A percentile compares a stretch with the other conserved stretches of the same genome.
These are phyloP conservation scores for Jacana jacana DNA, from an alignment of 2,113 vertebrate species.

Conservation along the genomic window DNA sequence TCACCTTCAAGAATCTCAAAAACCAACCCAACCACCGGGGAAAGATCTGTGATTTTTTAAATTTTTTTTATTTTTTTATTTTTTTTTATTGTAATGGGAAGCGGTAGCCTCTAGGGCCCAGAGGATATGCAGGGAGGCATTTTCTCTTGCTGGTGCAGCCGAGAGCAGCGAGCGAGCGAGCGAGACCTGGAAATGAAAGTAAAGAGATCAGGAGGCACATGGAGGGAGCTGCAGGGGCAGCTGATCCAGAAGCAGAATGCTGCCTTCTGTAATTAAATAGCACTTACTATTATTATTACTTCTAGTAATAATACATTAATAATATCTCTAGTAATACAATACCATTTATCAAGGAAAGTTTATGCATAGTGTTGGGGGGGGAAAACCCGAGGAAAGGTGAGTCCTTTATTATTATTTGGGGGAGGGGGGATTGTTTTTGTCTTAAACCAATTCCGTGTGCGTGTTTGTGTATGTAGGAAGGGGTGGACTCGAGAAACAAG, in stretches of 20 bases:
- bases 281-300: constrained; percentile 82
- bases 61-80: background rate
- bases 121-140: constrained; percentile 70
- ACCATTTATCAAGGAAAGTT: constrained; percentile 78
- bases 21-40: background rate
- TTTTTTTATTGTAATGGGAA: background rate
- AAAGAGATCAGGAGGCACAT: constrained; percentile 75
- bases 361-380: constrained; percentile 57
- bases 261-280: constrained; percentile 81
- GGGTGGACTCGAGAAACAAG: constrained; percentile 16
- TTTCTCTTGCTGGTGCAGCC: constrained; percentile 70
- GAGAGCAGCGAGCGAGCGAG: constrained; percentile 56
- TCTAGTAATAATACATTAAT: constrained; percentile 82
- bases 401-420: constrained; percentile 59
- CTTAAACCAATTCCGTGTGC: background rate
- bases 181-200: constrained; percentile 79
- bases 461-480: constrained; percentile 5
- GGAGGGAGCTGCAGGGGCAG: constrained; percentile 77
- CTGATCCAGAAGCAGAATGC: constrained; percentile 77
- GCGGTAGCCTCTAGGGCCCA: constrained; percentile 76
- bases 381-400: constrained; percentile 62
- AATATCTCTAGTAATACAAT: constrained; percentile 82
- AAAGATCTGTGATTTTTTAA: background rate
- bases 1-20: constrained; percentile 40
- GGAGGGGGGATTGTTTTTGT: constrained; percentile 15